Base-by-base conservation (phyloP, 2,888 invertebrate species). In the Ophioninae sp. region DNA sequence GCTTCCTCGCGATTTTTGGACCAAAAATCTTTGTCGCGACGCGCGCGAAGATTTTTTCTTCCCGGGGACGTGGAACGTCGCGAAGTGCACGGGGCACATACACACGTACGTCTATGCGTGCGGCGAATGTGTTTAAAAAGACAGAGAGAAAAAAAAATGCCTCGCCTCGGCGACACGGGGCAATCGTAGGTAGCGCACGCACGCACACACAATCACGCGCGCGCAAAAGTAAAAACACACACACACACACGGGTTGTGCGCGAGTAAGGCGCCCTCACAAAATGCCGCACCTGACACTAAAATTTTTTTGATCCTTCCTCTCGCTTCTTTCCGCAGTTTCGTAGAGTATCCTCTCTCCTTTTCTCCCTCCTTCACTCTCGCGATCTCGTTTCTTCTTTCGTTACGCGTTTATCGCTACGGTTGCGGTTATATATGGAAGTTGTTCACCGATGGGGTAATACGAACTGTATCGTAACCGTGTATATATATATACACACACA, bases 181-280 rank as follows among this genome's bases (percentile, higher is more conserved):
- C 78, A 57, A 39, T 70, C 56, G 70, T 70, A 79, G 64, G 62
- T 70, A 64, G 68, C 8, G 39, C 21, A 67, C 56, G 56, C 78
- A 78, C 69, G 64, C 17, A 0, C 44, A 56, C 21, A 57, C 50
- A 44, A 59, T 17, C 21, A 21, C 5, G 20, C 50, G 56, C 41
- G 37, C 39, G 13, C 23, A 30, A 44, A 59, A 50, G 67, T 39
- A 59, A n/a, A 79, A 17, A 67, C 57, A 73, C 56, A 72, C 23
- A 6, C 44, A 72, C 17, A 44, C 8, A 13, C 59, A n/a, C 30
- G 37, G 20, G 65, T 44, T 44, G 80, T 68, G 30, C 68, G 79
- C 82, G 89, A 90, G 86, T 84, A 80, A 86, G 85, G 89, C 89
- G 88, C 89, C 89, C 89, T 88, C 90, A 87, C 88, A 74, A 13